Evolutionary conservation across 2,113 vertebrate species (phyloP).

Genomic region (Cyprinodon variegatus): DNA sequence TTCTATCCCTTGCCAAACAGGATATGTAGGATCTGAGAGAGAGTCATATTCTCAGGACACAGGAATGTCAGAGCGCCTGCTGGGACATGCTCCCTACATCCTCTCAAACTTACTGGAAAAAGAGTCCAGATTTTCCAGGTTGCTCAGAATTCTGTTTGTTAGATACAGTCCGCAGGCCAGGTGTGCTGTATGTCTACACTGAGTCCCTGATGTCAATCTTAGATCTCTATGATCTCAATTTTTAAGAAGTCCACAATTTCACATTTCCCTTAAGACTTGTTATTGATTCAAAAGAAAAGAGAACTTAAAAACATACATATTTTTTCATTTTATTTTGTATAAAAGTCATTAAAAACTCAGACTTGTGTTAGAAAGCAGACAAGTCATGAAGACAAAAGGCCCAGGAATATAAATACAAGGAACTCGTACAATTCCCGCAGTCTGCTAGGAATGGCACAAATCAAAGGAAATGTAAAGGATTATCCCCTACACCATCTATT

Average conservation of each 20-base stretch:
- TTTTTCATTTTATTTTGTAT: slow-evolving; percentile 20
- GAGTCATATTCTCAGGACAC: slow-evolving; percentile 79
- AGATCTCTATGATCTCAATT: slow-evolving; percentile 19
- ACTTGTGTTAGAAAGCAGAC: slow-evolving; percentile 47
- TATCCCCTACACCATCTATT: slow-evolving; percentile 52
- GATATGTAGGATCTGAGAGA: slow-evolving; percentile 78
- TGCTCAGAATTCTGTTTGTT: slow-evolving; percentile 16
- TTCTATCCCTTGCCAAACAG: slow-evolving; percentile 78
- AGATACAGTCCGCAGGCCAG: slow-evolving; percentile 33
- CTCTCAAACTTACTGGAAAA: slow-evolving; percentile 65
- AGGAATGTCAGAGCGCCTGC: slow-evolving; percentile 78
- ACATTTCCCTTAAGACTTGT: not conserved
- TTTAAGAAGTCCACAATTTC: slow-evolving; percentile 3
- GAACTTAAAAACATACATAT: not conserved
- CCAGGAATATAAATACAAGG: slow-evolving; percentile 72
- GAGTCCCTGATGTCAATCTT: slow-evolving; percentile 66
- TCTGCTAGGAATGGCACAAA: slow-evolving; percentile 37
- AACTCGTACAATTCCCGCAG: slow-evolving; percentile 31
- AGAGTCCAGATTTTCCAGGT: slow-evolving; percentile 41
- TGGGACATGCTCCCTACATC: slow-evolving; percentile 67
- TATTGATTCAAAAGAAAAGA: too few relatives aligned
- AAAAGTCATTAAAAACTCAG: slow-evolving; percentile 27
- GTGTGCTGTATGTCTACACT: slow-evolving; percentile 54
- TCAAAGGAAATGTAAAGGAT: slow-evolving; percentile 72
- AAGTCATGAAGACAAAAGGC: slow-evolving; percentile 47